Evolutionary conservation across 2,113 vertebrate genomes (phyloP).

Genomic region (Dromiciops gliroides): DNA sequence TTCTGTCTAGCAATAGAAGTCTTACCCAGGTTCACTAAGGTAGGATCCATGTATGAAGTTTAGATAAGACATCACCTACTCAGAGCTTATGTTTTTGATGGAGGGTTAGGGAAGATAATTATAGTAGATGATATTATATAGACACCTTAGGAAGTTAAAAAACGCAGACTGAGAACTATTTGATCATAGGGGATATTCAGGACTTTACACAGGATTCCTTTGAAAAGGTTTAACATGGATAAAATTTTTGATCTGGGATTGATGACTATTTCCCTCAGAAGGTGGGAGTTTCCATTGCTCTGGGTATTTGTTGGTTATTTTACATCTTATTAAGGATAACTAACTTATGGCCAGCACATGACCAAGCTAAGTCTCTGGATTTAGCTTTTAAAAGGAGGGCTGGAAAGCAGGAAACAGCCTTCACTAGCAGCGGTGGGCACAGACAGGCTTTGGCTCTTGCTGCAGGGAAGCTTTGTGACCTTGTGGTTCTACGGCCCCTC

Average conservation of each 20-base stretch:
- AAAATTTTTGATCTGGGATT: neutral
- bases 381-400: neutral
- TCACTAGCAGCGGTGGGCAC: neutral
- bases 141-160: neutral
- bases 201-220: neutral
- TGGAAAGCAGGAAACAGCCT: neutral
- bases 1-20: neutral
- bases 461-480: neutral
- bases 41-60: neutral
- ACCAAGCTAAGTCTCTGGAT: neutral
- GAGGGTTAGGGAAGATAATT: neutral
- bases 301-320: neutral
- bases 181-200: neutral
- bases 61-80: neutral
- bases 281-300: neutral
- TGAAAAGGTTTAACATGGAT: neutral
- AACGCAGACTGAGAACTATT: neutral
- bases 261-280: too few relatives aligned
- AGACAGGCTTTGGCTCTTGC: neutral
- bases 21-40: neutral
- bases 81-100: neutral
- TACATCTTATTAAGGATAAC: neutral
- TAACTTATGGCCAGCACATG: neutral
- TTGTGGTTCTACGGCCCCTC: neutral
- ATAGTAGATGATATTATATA: neutral